Percentiles rank a stretch among this genome's conserved stretches.
Conservation (phyloP, 2,113 vertebrate genomes). For the Morone saxatilis region DNA sequence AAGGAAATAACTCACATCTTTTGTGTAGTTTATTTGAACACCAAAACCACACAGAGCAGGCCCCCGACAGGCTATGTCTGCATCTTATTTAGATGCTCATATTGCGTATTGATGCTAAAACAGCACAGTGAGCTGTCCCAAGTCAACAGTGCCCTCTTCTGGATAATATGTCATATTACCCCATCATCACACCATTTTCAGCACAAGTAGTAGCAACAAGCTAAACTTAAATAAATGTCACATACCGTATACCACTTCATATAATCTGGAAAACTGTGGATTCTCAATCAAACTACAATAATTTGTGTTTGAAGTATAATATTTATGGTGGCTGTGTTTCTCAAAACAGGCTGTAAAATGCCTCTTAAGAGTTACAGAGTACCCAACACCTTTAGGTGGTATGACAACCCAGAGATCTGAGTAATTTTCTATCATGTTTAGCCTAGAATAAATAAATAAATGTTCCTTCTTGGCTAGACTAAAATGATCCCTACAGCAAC, state of each 20-base stretch:
- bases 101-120: neutral
- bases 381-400: neutral
- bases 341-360: neutral
- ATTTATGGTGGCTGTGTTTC: neutral
- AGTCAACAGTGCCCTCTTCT: constrained; percentile 65
- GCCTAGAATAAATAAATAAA: neutral
- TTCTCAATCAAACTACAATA: neutral
- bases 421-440: neutral
- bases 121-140: neutral
- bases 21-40: constrained; percentile 10
- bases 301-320: neutral
- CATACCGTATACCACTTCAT: too few relatives aligned
- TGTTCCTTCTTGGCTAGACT: neutral
- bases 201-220: too few relatives aligned
- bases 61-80: neutral
- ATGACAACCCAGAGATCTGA: neutral
- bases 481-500: neutral
- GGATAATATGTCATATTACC: constrained; percentile 10
- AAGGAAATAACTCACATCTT: neutral
- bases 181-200: too few relatives aligned
- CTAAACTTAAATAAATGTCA: too few relatives aligned
- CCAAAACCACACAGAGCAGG: neutral
- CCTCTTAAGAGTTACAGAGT: neutral
- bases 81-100: neutral
- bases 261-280: too few relatives aligned